Evolutionary conservation across 2,888 invertebrate species (phyloP), one percentile per base, ranked within the genome.

Genomic region (Thera britannica): DNA sequence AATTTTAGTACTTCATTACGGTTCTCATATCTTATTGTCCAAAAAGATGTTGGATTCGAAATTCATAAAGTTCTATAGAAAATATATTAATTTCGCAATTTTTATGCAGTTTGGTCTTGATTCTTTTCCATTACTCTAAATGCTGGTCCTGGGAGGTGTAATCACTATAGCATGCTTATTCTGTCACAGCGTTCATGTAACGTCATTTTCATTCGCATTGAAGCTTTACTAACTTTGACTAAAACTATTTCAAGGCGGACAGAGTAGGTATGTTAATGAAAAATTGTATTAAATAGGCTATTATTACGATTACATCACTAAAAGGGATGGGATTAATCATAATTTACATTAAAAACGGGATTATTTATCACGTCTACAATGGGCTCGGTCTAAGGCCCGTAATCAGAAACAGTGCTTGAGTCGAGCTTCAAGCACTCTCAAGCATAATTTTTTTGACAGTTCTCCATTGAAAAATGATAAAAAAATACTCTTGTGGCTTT

Each of bases 171-270:
- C 75, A 73, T 75, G 76, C 74, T 74, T 73, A 74, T 75, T 73
- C 68, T 75, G 76, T 75, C 72, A 75, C 73, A 74, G 67, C 74
- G 70, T 69, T 46, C 68, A 67, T 65, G 59, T 66, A 65, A 63
- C 64, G 48, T 70, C 68, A 70, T 75, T 64, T 36, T 71, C 78
- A 76, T 70, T 67, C 49, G 71, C 76, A 79, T 77, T 57, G 38
- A 72, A 73, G 81, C 81, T 80, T 75, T 74, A 81, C 81, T 81
- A 81, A 81, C 78, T 75, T 73, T 66, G 60, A 65, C 62, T 65
- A 67, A 65, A 62, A 62, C 49, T 55, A 54, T 61, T n/a, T 38
- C 49, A 58, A 60, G 58, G 65, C 58, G 52, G 74, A 72, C 72
- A 72, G 73, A 75, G 75, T 75, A 71, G 71, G 75, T 75, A 68